Evolutionary conservation across 2,888 invertebrate species (phyloP).

Genomic region (Apomyelois bistriatella): DNA sequence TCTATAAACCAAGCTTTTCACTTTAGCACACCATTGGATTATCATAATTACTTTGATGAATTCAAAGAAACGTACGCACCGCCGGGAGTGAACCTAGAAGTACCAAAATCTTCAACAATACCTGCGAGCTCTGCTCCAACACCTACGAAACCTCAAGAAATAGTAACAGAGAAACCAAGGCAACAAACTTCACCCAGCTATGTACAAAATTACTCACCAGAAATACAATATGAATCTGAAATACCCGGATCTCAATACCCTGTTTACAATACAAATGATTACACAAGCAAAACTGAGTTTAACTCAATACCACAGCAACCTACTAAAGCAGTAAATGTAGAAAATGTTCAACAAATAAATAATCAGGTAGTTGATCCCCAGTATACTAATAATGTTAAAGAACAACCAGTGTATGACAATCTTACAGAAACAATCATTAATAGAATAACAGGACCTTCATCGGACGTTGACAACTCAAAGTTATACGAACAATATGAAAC

Average conservation of each 20-base stretch:
- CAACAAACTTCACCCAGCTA: slow-evolving; percentile 53
- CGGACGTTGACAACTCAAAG: slow-evolving; percentile 37
- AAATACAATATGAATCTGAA: slow-evolving; percentile 64
- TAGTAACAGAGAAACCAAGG: slow-evolving; percentile 44
- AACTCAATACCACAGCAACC: slow-evolving; percentile 28
- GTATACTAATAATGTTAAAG: slow-evolving; percentile 38
- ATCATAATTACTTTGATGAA: slow-evolving; percentile 64
- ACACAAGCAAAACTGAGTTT: slow-evolving; percentile 42
- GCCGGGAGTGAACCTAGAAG: slow-evolving; percentile 33
- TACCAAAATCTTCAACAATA: slow-evolving; percentile 31
- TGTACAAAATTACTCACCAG: slow-evolving; percentile 59
- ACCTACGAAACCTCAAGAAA: slow-evolving; percentile 37
- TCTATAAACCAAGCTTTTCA: slow-evolving; percentile 75
- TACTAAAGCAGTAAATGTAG: slow-evolving; percentile 23
- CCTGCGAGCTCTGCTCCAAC: slow-evolving; percentile 29
- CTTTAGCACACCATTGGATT: slow-evolving; percentile 69
- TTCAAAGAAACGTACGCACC: slow-evolving; percentile 51
- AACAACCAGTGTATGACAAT: slow-evolving; percentile 37
- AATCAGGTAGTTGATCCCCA: slow-evolving; percentile 29
- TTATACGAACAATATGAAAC: slow-evolving; percentile 48
- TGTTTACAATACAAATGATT: slow-evolving; percentile 47
- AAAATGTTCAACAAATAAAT: slow-evolving; percentile 21
- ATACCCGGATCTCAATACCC: slow-evolving; percentile 50
- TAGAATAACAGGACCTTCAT: slow-evolving; percentile 31
- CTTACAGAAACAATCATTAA: slow-evolving; percentile 37